Evolutionary conservation across 2,888 invertebrate genomes (phyloP).

Genomic region (Lasioglossum oenotherae): DNA sequence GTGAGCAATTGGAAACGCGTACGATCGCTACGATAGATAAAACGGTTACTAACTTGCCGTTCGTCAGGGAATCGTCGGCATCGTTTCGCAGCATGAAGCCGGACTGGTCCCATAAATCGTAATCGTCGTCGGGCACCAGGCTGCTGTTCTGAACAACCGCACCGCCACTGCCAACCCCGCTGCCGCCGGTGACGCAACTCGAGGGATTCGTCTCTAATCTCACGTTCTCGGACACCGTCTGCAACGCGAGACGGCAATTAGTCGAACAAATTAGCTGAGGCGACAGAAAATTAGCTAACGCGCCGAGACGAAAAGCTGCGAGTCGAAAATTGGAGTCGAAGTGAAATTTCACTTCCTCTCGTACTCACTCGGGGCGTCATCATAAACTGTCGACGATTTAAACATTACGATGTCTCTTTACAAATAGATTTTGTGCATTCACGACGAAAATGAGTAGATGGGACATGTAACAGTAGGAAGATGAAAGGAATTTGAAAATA

Average conservation of each 20-base stretch:
- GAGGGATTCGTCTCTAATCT: conserved; percentile 86
- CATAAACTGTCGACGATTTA: too few relatives aligned
- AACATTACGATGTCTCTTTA: too few relatives aligned
- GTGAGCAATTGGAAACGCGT: not conserved
- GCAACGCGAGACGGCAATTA: conserved; percentile 34
- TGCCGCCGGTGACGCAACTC: conserved; percentile 84
- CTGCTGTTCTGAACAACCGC: not conserved
- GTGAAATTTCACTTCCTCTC: too few relatives aligned
- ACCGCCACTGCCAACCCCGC: conserved; percentile 83
- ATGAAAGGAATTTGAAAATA: too few relatives aligned
- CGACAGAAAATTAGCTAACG: not conserved
- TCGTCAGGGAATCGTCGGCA: conserved; percentile 86
- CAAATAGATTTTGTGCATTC: too few relatives aligned
- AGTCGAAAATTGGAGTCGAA: too few relatives aligned
- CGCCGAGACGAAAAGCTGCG: not conserved
- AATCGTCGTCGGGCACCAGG: conserved; percentile 86
- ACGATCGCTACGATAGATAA: not conserved
- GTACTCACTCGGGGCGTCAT: too few relatives aligned
- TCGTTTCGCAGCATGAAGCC: conserved; percentile 90
- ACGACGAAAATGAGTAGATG: too few relatives aligned
- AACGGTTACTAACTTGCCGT: conserved; percentile 75
- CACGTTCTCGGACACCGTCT: conserved; percentile 90
- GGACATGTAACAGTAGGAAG: too few relatives aligned
- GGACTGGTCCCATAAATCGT: conserved; percentile 90
- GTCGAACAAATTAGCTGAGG: not conserved